A percentile compares a stretch with the other conserved stretches of the same genome.
These are phyloP conservation scores for Lymantria monacha DNA, from an alignment of 2,888 invertebrate genomes.

Conservation along the genomic window DNA sequence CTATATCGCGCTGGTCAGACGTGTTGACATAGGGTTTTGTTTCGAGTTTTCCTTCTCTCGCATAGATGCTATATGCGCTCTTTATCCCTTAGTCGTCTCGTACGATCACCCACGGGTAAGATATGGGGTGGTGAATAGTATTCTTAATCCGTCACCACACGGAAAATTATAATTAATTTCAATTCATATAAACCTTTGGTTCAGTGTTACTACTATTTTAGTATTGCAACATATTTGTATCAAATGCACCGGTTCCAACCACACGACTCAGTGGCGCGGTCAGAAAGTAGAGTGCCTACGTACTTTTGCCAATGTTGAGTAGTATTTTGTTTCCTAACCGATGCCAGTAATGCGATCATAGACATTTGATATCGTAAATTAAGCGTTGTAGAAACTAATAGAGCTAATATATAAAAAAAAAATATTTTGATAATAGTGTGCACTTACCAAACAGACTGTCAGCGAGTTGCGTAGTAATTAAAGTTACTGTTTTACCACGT, in stretches of 20 bases:
- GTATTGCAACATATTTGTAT: constrained; percentile 38
- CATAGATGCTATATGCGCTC: too few species aligned
- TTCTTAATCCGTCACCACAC: too few species aligned
- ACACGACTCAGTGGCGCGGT: constrained; percentile 48
- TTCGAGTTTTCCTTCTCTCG: too few species aligned
- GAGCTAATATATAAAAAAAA: constrained; percentile 25
- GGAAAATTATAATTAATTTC: not conserved
- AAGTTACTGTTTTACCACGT: constrained; percentile 15
- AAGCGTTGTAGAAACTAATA: constrained; percentile 42
- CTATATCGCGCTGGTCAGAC: too few species aligned
- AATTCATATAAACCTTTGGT: not conserved
- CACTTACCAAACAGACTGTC: constrained; percentile 19
- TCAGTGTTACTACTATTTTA: not conserved
- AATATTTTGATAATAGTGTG: constrained; percentile 22
- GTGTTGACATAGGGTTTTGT: too few species aligned
- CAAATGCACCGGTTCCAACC: constrained; percentile 61
- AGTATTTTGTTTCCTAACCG: constrained; percentile 64
- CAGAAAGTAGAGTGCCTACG: constrained; percentile 35
- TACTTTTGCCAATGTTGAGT: constrained; percentile 31
- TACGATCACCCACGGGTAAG: too few species aligned
- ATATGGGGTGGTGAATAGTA: too few species aligned
- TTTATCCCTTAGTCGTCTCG: too few species aligned
- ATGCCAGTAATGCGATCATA: constrained; percentile 61
- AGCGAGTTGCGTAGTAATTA: constrained; percentile 22
- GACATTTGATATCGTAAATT: constrained; percentile 55